A percentile compares a stretch with the other conserved stretches of the same genome.
Conservation (phyloP, 1,140 invertebrate species). For the Scylla paramamosain region DNA sequence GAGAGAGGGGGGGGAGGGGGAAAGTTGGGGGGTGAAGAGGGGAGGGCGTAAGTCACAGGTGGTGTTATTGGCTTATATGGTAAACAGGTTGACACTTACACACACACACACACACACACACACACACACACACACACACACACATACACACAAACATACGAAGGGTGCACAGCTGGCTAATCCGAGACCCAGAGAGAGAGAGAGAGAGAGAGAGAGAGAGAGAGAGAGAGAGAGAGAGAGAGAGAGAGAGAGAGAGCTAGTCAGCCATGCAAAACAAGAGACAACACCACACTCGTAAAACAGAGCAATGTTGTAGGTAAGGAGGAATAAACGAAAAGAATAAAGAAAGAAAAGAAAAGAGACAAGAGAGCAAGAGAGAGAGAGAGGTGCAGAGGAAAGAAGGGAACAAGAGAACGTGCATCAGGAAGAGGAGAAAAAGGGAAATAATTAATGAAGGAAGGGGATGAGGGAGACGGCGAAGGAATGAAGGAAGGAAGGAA, state of each 20-base stretch:
- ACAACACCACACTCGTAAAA: too few species aligned
- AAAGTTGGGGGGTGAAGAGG: too few species aligned
- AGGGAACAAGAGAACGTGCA: not conserved
- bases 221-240: slow-evolving; percentile 15
- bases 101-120: too few species aligned
- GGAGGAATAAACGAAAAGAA: too few species aligned
- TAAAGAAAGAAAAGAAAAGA: not conserved
- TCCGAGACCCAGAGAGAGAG: not conserved
- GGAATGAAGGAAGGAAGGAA: not conserved
- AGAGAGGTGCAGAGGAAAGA: not conserved
- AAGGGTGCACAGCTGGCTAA: too few species aligned
- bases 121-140: too few species aligned
- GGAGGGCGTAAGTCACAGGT: too few species aligned
- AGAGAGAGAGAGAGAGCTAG: not conserved
- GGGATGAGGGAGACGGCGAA: not conserved
- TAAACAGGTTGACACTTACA: too few species aligned
- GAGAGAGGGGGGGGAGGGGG: not conserved
- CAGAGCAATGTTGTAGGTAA: too few species aligned
- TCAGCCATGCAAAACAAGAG: too few species aligned
- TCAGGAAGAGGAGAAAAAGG: slow-evolving; percentile 15
- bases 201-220: slow-evolving; percentile 33
- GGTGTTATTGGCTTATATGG: too few species aligned
- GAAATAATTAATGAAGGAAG: not conserved
- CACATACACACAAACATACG: too few species aligned
- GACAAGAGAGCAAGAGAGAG: not conserved